Conservation (phyloP, 2,888 invertebrate genomes). For the Danaus chrysippus region DNA sequence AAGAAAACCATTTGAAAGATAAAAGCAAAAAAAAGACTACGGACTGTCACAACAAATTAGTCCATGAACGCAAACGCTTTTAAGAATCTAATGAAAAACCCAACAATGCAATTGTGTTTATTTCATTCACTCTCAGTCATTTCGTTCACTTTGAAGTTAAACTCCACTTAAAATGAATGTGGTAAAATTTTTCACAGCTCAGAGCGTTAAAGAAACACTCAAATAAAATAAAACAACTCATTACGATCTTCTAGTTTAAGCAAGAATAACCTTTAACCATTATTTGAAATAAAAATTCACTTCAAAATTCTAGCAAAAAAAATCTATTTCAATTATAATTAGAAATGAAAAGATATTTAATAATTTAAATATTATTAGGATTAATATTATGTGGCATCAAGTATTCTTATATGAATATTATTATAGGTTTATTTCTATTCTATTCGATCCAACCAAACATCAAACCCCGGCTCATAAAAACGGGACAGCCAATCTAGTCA, state of each 20-base stretch:
- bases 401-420: too few species aligned
- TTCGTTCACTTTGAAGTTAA: constrained; percentile 5
- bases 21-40: background rate
- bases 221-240: constrained; percentile 25
- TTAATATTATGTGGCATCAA: too few species aligned
- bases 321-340: too few species aligned
- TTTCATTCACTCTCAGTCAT: background rate
- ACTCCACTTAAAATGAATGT: constrained; percentile 20
- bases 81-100: constrained; percentile 10
- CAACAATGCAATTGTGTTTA: constrained; percentile 15
- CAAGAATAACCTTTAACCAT: constrained; percentile 13
- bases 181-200: constrained; percentile 22
- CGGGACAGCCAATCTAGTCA: background rate
- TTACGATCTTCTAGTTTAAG: constrained; percentile 18
- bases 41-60: background rate
- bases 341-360: too few species aligned
- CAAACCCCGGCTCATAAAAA: background rate
- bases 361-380: too few species aligned
- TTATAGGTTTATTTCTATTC: too few species aligned
- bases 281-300: constrained; percentile 11
- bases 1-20: constrained; percentile 2
- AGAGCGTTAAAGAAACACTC: constrained; percentile 17
- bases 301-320: too few species aligned
- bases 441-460: background rate
- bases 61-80: background rate